A percentile compares a stretch with the other conserved stretches of the same genome.
phyloP scores from a whole-genome alignment of 2,113 vertebrate species.

The Cisticola juncidis region DNA sequence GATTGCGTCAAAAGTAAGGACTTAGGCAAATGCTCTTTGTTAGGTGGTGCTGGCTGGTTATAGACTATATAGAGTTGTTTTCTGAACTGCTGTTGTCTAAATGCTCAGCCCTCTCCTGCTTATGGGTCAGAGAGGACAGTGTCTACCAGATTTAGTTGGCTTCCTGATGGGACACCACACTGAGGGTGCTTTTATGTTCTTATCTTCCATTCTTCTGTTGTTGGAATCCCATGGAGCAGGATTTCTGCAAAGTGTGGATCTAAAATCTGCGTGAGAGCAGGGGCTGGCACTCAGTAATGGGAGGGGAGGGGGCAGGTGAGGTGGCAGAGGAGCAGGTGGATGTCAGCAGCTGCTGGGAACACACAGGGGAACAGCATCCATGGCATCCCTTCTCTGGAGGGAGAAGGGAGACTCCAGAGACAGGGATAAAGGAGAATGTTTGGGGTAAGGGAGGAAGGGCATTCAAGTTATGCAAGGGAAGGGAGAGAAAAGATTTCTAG shows the following conservation, averaged over 20 bases:
- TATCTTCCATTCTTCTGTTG: slow-evolving; percentile 20
- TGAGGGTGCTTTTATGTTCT: slow-evolving; percentile 42
- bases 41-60: background rate
- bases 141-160: slow-evolving; percentile 37
- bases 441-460: background rate
- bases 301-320: background rate
- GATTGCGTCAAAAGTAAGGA: background rate
- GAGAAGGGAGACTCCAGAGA: background rate
- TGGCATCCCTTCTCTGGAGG: background rate
- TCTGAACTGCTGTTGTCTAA: background rate
- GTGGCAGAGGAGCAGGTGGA: background rate
- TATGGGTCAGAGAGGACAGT: background rate
- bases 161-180: slow-evolving; percentile 23
- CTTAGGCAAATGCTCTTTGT: background rate
- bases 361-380: background rate
- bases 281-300: background rate
- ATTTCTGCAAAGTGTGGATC: background rate
- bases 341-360: background rate
- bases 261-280: background rate
- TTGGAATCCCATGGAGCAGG: slow-evolving; percentile 1
- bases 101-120: background rate
- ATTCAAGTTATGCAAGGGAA: background rate
- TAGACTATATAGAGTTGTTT: background rate
- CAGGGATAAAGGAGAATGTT: background rate
- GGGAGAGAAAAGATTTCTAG: background rate